phyloP scores from a whole-genome alignment of 2,797 vertebrate species.

The Malacoraja senta region DNA sequence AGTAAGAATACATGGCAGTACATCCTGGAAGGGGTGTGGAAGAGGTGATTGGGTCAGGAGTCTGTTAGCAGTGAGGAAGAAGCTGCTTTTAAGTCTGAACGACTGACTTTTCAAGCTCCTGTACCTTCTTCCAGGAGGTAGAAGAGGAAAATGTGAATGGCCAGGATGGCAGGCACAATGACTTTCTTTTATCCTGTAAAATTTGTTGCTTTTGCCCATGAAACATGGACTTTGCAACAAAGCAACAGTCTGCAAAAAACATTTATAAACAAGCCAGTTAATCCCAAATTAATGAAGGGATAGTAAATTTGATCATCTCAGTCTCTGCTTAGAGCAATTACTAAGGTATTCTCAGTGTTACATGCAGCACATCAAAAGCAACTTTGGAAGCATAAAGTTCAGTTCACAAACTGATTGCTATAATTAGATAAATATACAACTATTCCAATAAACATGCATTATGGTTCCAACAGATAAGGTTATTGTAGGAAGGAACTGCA shows the following conservation, averaged over 20 bases:
- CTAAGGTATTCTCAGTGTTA: neutral
- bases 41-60: too few species aligned
- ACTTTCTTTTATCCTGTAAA: neutral
- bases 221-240: neutral
- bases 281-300: slow-evolving; percentile 13
- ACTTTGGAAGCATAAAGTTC: neutral
- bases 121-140: too few species aligned
- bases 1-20: too few species aligned
- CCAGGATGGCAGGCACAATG: neutral
- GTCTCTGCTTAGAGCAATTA: neutral
- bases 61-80: too few species aligned
- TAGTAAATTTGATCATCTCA: neutral
- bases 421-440: neutral
- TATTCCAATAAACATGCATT: neutral
- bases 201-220: neutral
- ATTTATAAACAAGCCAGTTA: slow-evolving; percentile 1
- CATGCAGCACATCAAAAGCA: neutral
- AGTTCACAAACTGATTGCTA: neutral
- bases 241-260: neutral
- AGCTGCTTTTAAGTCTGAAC: too few species aligned
- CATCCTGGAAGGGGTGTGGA: too few species aligned
- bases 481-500: too few species aligned
- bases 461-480: neutral
- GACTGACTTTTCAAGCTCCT: too few species aligned
- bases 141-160: too few species aligned